Conservation (phyloP, 2,888 invertebrate species). For the Leptopilina syphax region DNA sequence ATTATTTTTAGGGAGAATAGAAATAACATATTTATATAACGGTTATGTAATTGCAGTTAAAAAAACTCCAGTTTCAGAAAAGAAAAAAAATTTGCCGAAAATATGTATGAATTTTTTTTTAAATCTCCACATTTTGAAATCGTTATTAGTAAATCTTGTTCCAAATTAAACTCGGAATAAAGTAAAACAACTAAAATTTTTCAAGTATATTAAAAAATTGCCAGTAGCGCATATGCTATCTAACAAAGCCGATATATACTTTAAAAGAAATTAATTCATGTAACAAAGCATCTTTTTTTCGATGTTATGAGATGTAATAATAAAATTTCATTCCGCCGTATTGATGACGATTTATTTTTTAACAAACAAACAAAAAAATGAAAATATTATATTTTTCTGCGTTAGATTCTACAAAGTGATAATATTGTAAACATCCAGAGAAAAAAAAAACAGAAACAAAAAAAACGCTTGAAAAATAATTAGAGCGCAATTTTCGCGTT, state of each 20-base stretch:
- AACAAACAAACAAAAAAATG: slow-evolving; percentile 44
- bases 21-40: slow-evolving; percentile 7
- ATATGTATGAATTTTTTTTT: neutral
- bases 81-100: neutral
- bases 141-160: no score
- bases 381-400: slow-evolving; percentile 60
- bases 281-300: slow-evolving; percentile 39
- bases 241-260: neutral
- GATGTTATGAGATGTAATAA: slow-evolving; percentile 42
- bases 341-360: slow-evolving; percentile 62
- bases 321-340: slow-evolving; percentile 55
- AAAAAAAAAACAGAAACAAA: neutral
- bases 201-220: slow-evolving; percentile 4
- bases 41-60: neutral
- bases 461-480: slow-evolving; percentile 9
- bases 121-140: no score
- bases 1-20: neutral
- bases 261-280: slow-evolving; percentile 19
- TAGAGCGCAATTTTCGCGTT: slow-evolving; percentile 20
- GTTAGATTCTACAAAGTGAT: slow-evolving; percentile 53
- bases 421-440: slow-evolving; percentile 25
- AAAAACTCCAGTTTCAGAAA: neutral
- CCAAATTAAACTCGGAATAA: no score
- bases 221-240: slow-evolving; percentile 47
- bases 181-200: no score